Base-by-base conservation (phyloP, 2,888 invertebrate species). In the Mesoligia furuncula region DNA sequence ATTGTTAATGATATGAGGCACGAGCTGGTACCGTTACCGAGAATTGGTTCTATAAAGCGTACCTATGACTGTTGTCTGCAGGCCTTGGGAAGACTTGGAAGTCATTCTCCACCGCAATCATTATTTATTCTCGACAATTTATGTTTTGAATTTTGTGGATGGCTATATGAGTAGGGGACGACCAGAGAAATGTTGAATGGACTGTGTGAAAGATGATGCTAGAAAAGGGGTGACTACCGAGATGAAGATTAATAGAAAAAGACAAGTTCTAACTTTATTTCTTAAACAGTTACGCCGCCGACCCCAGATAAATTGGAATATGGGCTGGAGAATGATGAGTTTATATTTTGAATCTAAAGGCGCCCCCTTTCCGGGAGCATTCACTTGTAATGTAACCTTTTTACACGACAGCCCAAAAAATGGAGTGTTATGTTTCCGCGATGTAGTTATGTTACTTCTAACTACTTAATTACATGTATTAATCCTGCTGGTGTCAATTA, bases 1-100 rank as follows among this genome's bases (percentile, higher is more conserved):
- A 87, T 85, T 80, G 79, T 77, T 80, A 73, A 74, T 57, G 36
- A 77, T 65, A 68, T 68, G 59, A 77, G 83, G 77, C 57, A 81
- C 84, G 20, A 73, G 39, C 73, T 81, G 83, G 84, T 79, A 87
- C 80, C 68, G 73, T 17, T 86, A 39, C 66, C 13, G 15, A 68
- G 85, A 79, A 87, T 75, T 48, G 27, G 62, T 86, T 70, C 74
- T 73, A 42, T 70, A 17, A 51, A 62, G 62, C 73, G 9, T n/a
- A n/a, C 54, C 54, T 1, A 17, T 64, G 11, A 70, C 51, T 51
- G 48, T 57, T 62, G 72, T 36, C 36, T 62, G 62, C 36, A 74
- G 39, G 24, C 62, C 13, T 59, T 31, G 31, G 31, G 31, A 31
- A 31, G 31, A 31, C 3, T 31, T 65, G 61, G 57, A 36, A 61